phyloP scores from a whole-genome alignment of 2,888 invertebrate species.

The Aleiodes alternator region DNA sequence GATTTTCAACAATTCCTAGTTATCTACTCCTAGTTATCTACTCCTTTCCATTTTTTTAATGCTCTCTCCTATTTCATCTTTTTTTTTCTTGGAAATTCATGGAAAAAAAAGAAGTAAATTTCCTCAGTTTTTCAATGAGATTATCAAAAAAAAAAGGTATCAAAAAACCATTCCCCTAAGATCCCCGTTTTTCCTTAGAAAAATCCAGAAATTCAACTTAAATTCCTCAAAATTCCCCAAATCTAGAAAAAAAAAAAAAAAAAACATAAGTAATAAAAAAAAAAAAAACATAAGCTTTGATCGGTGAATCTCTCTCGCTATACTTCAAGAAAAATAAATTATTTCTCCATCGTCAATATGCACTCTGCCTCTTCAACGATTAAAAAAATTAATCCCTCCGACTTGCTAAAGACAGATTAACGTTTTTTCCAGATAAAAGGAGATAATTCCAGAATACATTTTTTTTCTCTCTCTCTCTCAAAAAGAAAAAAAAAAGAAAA shows the following conservation, averaged over 20 bases:
- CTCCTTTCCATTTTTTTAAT: no score
- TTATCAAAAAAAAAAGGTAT: no score
- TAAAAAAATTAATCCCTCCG: neutral
- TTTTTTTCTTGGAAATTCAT: no score
- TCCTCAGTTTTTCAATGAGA: no score
- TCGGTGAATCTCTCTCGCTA: neutral
- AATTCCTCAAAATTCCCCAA: neutral
- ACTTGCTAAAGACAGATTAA: slow-evolving; percentile 1
- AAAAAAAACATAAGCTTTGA: neutral
- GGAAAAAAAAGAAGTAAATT: no score
- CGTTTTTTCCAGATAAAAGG: neutral
- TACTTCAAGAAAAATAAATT: no score
- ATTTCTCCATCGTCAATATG: neutral
- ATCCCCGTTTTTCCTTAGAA: no score
- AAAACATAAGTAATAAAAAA: neutral
- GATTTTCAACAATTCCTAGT: no score
- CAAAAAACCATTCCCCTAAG: no score
- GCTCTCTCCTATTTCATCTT: no score
- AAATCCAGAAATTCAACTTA: no score
- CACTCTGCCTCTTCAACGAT: neutral
- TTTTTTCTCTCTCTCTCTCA: neutral
- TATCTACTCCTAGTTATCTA: no score
- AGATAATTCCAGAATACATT: slow-evolving; percentile 3
- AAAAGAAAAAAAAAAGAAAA: neutral
- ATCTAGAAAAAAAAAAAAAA: neutral